phyloP scores from a whole-genome alignment of 2,888 invertebrate species.

The Lycocerus yunnanus region DNA sequence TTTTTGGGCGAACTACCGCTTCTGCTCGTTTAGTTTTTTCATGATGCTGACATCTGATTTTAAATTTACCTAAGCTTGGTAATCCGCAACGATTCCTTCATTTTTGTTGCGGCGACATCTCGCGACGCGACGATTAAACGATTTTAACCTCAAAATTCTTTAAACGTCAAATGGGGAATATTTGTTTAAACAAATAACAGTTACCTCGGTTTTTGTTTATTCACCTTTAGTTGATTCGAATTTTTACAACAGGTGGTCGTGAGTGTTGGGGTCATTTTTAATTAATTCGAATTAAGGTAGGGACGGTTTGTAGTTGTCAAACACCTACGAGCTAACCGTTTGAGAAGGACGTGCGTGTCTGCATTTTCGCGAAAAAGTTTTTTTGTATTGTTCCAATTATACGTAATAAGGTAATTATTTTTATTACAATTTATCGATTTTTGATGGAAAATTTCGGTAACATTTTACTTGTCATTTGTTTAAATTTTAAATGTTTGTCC shows the following conservation, averaged over 20 bases:
- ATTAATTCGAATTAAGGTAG: background rate
- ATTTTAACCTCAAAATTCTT: background rate
- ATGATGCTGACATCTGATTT: background rate
- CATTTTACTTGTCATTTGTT: background rate
- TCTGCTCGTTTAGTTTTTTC: conserved; percentile 4
- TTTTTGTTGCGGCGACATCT: background rate
- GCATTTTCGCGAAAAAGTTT: background rate
- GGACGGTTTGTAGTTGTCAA: background rate
- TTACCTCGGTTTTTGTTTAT: background rate
- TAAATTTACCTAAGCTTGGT: background rate
- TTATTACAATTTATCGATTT: background rate
- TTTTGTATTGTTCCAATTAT: background rate
- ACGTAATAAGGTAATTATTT: background rate
- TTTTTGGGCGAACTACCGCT: conserved; percentile 22
- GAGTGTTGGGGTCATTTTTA: background rate
- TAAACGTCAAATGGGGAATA: background rate
- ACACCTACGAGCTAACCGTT: background rate
- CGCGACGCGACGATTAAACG: background rate
- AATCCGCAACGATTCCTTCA: background rate
- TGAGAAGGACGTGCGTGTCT: background rate
- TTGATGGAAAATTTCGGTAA: background rate
- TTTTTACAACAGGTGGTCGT: background rate
- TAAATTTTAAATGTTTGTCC: background rate
- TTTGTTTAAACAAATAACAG: background rate
- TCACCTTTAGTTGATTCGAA: background rate